phyloP scores from a whole-genome alignment of 2,113 vertebrate genomes.

The Charadrius vociferus region DNA sequence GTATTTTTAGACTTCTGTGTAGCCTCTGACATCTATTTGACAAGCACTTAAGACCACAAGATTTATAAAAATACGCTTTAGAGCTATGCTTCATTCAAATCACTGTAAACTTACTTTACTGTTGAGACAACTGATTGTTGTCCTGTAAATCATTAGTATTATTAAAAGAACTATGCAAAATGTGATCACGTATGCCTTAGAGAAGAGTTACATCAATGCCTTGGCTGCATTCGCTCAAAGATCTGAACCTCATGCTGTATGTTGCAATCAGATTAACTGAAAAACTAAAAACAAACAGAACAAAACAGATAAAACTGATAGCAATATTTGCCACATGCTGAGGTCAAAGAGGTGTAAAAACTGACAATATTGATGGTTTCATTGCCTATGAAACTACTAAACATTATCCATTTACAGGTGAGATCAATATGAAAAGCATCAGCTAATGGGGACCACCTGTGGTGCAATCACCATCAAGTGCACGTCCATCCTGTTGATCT shows the following conservation, averaged over 20 bases:
- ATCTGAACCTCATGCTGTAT: not conserved
- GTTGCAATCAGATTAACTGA: constrained; percentile 2
- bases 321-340: not conserved
- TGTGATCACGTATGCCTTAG: not conserved
- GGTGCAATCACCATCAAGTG: not conserved
- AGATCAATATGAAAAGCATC: not conserved
- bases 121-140: not conserved
- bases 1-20: constrained; percentile 6
- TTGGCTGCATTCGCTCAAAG: not conserved
- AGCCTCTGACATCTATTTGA: constrained; percentile 7
- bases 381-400: not conserved
- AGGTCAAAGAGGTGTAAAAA: not conserved
- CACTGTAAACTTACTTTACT: not conserved
- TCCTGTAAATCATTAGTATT: not conserved
- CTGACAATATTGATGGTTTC: not conserved
- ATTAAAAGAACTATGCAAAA: not conserved
- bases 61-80: constrained; percentile 7
- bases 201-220: not conserved
- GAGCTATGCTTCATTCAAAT: not conserved
- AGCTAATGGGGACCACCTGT: not conserved
- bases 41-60: not conserved
- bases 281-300: not conserved
- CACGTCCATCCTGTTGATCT: not conserved
- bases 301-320: constrained; percentile 1
- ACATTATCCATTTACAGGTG: not conserved